Base-by-base conservation (phyloP, 2,797 vertebrate species). In the Danio kyathit region DNA sequence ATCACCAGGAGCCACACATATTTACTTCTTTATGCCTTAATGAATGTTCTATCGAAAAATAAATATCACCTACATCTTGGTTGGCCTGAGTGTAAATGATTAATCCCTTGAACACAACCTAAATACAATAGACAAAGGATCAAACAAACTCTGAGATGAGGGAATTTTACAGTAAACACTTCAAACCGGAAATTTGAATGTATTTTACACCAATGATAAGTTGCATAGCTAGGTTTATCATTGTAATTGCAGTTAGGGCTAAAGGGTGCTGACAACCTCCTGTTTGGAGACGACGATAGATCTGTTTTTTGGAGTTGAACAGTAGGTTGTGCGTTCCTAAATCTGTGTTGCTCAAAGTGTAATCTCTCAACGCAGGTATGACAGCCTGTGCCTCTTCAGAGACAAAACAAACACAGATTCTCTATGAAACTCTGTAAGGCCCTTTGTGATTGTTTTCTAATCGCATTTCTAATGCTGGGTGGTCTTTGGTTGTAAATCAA, bases 171-270 rank as follows among this genome's bases (percentile, higher is more conserved):
- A 48, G 75, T 56, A 67, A 29, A 67, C 64, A 71, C 65, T 13
- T 19, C 29, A 5, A 38, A 48, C 48, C 19, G 69, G 81, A 78
- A 74, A 48, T 54, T 70, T 73, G 40, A 43, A 48, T 5, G 19
- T 43, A 51, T 52, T 80, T 67, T 67, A 19, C n/a, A 49, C 63
- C 56, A 75, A 82, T 61, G 64, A 70, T 74, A 29, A 46, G 66
- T 29, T 12, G 9, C 76, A 82, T 57, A 19, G 82, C 73, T n/a
- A 21, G 72, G 10, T 63, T 59, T 61, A 52, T 51, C 11, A 59
- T 57, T 61, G 69, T 82, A 86, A 84, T 84, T 82, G 83, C 63
- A 71, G 67, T 60, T 61, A 51, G 19, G 29, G 64, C 70, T 64
- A 49, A 78, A 71, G 49, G 48, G 59, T 71, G 82, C 59, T 72